These are phyloP conservation scores for Crotalus viridis DNA, from an alignment of 2,113 vertebrate species.

Conservation along the genomic window DNA sequence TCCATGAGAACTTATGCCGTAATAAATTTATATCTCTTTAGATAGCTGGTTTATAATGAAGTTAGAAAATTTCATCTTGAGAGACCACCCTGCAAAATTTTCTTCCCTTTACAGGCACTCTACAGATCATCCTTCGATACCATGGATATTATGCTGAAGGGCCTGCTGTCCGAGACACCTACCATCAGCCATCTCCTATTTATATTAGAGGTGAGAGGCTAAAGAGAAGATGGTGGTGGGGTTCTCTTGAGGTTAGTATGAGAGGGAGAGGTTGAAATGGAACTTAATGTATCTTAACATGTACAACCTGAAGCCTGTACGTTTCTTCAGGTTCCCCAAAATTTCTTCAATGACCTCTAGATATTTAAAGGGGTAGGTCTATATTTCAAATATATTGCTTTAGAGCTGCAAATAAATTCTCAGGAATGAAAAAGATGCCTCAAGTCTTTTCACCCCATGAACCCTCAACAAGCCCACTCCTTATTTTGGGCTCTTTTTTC, in stretches of 20 bases:
- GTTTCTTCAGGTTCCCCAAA: no score
- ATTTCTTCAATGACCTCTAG: no score
- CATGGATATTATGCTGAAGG: constrained; percentile 11
- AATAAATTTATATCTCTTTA: background rate
- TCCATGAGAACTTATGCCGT: background rate
- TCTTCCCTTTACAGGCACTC: constrained; percentile 4
- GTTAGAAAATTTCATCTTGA: background rate
- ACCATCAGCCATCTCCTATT: constrained; percentile 8
- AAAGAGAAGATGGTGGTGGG: background rate
- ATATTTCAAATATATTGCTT: background rate
- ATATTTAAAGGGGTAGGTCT: background rate
- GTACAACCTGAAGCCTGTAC: background rate
- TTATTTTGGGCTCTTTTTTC: background rate
- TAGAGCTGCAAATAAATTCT: background rate
- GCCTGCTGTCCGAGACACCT: background rate
- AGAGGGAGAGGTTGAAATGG: background rate
- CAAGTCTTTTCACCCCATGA: background rate
- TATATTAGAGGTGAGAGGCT: constrained; percentile 10
- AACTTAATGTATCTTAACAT: no score
- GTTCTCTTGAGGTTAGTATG: background rate
- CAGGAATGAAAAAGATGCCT: background rate
- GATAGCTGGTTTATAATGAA: background rate
- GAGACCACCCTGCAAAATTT: background rate
- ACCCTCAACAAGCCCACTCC: background rate
- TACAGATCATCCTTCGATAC: constrained; percentile 15